Conservation (phyloP, 2,797 vertebrate genomes). For the Lepidocolaptes lacrymiger region DNA sequence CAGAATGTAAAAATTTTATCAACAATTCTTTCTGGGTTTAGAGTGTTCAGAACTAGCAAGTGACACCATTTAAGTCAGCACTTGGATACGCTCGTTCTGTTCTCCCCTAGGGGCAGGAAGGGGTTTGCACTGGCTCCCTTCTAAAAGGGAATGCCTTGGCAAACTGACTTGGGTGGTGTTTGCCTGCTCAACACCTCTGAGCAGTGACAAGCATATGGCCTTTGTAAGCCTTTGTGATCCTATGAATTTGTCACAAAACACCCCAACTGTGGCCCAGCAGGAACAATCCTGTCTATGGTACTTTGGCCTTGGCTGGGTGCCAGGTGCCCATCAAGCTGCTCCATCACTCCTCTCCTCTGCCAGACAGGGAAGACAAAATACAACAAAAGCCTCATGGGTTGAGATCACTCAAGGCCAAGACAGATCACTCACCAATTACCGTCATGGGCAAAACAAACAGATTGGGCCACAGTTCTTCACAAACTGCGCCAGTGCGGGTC, state of each 20-base stretch:
- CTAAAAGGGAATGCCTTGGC: background rate
- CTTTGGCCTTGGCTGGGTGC: background rate
- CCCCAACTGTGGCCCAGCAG: background rate
- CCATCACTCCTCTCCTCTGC: background rate
- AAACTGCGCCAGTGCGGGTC: background rate
- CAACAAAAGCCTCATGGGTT: background rate
- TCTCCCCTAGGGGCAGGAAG: background rate
- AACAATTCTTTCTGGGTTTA: background rate
- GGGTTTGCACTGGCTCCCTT: background rate
- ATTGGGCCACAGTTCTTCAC: background rate
- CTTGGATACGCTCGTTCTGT: background rate
- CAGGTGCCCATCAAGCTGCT: background rate
- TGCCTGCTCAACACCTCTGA: background rate
- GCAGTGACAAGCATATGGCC: background rate
- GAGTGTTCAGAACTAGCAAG: background rate
- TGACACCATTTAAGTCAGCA: background rate
- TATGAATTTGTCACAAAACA: background rate
- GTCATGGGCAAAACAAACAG: background rate
- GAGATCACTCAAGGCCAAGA: background rate
- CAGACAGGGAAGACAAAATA: background rate
- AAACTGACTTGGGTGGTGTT: background rate
- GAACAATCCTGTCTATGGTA: background rate
- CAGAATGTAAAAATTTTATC: background rate
- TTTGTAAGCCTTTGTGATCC: background rate
- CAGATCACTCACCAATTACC: background rate